Base-by-base conservation (phyloP, 2,113 vertebrate species). In the Delphinapterus leucas region DNA sequence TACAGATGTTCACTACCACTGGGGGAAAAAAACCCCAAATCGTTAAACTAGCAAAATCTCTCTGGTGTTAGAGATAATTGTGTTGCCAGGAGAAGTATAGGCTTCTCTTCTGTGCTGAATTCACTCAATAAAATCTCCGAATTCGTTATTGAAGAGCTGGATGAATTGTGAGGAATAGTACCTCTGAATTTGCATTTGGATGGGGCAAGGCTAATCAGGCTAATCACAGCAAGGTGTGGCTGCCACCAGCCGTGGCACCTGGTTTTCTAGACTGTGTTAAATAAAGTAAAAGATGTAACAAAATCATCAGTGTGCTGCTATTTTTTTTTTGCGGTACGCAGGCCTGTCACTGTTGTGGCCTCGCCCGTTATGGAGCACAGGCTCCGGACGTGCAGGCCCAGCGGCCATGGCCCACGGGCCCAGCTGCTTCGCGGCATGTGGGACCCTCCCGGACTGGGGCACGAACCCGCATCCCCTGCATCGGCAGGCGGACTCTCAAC, bases 91-190 rank as follows among this genome's bases (percentile, higher is more conserved):
- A 94, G 70, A 23, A 67, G 36, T 67, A 28, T 68, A 84, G 21
- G 63, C 79, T 95, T 96, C 74, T 95, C 47, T 97, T 95, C 77
- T 88, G 14, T 71, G 3, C 73, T 86, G 73, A 93, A 97, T 93
- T 94, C 6, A 49, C 65, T 82, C 12, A 79, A 23, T 94, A 91
- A 90, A 95, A 93, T 90, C 61, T 96, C 70, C n/a, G 36, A 80
- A 91, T 74, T 63, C 26, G n/a, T 93, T 88, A 77, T 88, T 93
- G 90, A 93, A 85, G 92, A 95, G 77, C n/a, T 70, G 38, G 36
- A 68, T 83, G 94, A 93, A 94, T 89, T 70, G 36, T 63, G 80
- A 74, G 49, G 68, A 94, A 63, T 53, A 80, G 63, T 2, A 91
- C 38, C 36, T 93, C 41, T 96, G 36, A 68, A 83, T 96, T 97